Evolutionary conservation across 2,888 invertebrate genomes (phyloP), one percentile per base, ranked within the genome.

Genomic region (Microdon myrmicae): DNA sequence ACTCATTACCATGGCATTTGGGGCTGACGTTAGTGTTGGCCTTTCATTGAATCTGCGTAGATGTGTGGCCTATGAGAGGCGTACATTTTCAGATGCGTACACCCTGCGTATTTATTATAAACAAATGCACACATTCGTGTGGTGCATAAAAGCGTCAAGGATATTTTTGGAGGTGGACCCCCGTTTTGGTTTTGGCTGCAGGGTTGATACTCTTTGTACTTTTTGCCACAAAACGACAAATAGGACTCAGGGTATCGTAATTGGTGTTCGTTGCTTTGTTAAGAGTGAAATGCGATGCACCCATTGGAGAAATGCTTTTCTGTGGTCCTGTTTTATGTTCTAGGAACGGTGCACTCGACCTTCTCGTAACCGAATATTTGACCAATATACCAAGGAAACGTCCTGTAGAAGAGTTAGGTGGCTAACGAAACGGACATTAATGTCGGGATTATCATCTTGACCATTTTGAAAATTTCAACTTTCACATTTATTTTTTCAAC

Each of bases 21-120:
- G 41, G 35, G 41, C 41, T 53, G 51, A 51, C 35, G 58, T 64
- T 64, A 64, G 64, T 64, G 58, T 47, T 64, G 64, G 64, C 51
- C 51, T 58, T 53, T 64, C 47, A 38, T 34, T 64, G 64, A 64
- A 64, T 58, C 64, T 64, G 64, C 64, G 64, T 60, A 55, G 56
- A 56, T 64, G 61, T 64, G 51, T 64, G 64, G 64, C 64, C 64
- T 58, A 64, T 64, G 51, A 35, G 64, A 64, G 58, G 64, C 64
- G 64, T 64, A 58, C 35, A 31, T 64, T 61, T 35, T 17, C 19
- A 8, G 58, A 58, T 58, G 64, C 58, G 47, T 58, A 51, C n/a
- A n/a, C n/a, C 41, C 51, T 64, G 58, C 64, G 64, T 64, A 64
- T 58, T 64, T 58, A 45, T 64, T 64, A 64, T 64, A 53, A 64